These are phyloP conservation scores for Alloscopus bannaensis DNA, from an alignment of 2,888 invertebrate genomes.

Conservation along the genomic window DNA sequence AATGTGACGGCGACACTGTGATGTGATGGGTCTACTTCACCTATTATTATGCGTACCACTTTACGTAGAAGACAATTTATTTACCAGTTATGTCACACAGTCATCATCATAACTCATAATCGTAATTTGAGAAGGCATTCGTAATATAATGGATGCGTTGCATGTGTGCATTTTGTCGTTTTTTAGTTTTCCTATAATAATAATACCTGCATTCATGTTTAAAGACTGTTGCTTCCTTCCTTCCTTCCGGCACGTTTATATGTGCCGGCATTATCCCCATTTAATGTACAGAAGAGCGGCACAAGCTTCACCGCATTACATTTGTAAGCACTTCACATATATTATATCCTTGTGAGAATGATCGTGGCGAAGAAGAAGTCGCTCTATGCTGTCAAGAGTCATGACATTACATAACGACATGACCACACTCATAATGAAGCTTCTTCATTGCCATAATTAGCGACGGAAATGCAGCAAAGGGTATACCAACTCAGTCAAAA, in stretches of 20 bases:
- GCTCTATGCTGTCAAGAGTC: not conserved
- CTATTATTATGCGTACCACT: not conserved
- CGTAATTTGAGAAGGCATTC: too few relatives aligned
- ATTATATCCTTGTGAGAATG: too few relatives aligned
- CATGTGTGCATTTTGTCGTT: too few relatives aligned
- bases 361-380: too few relatives aligned
- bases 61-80: constrained; percentile 29
- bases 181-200: too few relatives aligned
- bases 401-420: constrained; percentile 15
- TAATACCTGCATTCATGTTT: too few relatives aligned
- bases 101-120: constrained; percentile 15
- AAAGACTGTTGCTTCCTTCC: constrained; percentile 8
- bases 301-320: too few relatives aligned
- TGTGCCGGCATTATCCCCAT: too few relatives aligned
- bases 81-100: constrained; percentile 31
- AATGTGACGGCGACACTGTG: constrained; percentile 24
- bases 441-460: constrained; percentile 43
- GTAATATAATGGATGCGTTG: too few relatives aligned
- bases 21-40: constrained; percentile 15
- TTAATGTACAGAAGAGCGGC: too few relatives aligned
- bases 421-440: constrained; percentile 12
- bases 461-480: constrained; percentile 47
- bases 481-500: too few relatives aligned
- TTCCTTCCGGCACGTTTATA: constrained; percentile 40
- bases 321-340: too few relatives aligned